phyloP scores from a whole-genome alignment of 2,797 vertebrate genomes.

The Pseudopleuronectes americanus region DNA sequence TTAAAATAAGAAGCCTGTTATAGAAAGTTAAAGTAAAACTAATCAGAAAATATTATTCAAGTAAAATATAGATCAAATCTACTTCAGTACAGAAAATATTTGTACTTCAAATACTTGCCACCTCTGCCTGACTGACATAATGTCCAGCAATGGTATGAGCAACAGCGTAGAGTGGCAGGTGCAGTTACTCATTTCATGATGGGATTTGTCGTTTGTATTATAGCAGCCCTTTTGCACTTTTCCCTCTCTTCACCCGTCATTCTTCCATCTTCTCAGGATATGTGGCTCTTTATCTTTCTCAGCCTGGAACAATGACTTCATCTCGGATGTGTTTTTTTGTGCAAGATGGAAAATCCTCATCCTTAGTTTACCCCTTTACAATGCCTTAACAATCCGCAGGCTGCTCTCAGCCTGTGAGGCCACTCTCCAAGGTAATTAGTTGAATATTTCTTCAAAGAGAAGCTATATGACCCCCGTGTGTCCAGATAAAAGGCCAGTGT shows the following conservation, averaged over 20 bases:
- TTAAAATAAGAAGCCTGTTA: too few species aligned
- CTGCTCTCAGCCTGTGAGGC: slow-evolving; percentile 80
- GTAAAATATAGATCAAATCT: too few species aligned
- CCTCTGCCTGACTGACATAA: neutral
- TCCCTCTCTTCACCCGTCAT: slow-evolving; percentile 37
- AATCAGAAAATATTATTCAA: too few species aligned
- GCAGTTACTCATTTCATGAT: slow-evolving; percentile 30
- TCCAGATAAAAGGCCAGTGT: slow-evolving; percentile 85
- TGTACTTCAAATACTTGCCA: too few species aligned
- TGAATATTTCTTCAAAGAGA: slow-evolving; percentile 90
- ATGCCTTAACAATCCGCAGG: slow-evolving; percentile 78
- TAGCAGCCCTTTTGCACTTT: slow-evolving; percentile 39
- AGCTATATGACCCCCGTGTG: slow-evolving; percentile 82
- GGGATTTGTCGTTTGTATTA: slow-evolving; percentile 34
- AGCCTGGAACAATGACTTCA: slow-evolving; percentile 69
- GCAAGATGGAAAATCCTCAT: slow-evolving; percentile 77
- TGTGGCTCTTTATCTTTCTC: slow-evolving; percentile 60
- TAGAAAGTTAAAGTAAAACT: too few species aligned
- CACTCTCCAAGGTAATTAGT: slow-evolving; percentile 87
- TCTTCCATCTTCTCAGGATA: slow-evolving; percentile 66
- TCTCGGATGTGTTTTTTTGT: slow-evolving; percentile 51
- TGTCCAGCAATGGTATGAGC: slow-evolving; percentile 16
- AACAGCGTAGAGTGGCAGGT: slow-evolving; percentile 31
- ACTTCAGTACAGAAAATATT: too few species aligned
- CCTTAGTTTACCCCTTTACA: slow-evolving; percentile 80